Percentiles rank a stretch among this genome's conserved stretches.
phyloP scores from a whole-genome alignment of 2,113 vertebrate genomes.

The Mastomys natalensis region DNA sequence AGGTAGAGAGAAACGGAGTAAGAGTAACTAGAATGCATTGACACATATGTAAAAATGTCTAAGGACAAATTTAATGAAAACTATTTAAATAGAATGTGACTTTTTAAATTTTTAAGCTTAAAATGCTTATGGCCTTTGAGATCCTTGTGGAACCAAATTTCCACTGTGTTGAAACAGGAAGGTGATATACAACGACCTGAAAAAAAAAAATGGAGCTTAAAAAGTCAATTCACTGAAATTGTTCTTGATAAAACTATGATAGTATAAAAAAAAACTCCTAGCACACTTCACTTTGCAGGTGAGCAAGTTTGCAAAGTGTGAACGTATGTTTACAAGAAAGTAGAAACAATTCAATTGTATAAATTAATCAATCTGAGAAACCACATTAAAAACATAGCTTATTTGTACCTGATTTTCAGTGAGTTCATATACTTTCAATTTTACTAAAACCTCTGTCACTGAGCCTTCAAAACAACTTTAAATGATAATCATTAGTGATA shows the following conservation, averaged over 20 bases:
- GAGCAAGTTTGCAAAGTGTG: constrained; percentile 77
- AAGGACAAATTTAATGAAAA: background rate
- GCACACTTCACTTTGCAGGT: constrained; percentile 67
- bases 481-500: constrained; percentile 78
- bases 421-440: constrained; percentile 84
- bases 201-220: constrained; percentile 79
- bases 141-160: constrained; percentile 74
- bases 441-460: constrained; percentile 81
- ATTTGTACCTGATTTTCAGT: constrained; percentile 82
- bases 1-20: background rate
- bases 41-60: background rate
- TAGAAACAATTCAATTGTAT: constrained; percentile 80
- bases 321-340: constrained; percentile 69
- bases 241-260: constrained; percentile 77
- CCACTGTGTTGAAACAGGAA: constrained; percentile 47
- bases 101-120: constrained; percentile 66
- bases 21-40: background rate
- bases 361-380: constrained; percentile 83
- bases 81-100: background rate
- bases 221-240: constrained; percentile 72
- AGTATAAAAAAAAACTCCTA: constrained; percentile 67
- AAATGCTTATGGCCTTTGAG: constrained; percentile 79
- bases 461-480: constrained; percentile 77
- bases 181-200: constrained; percentile 77
- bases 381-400: constrained; percentile 83